A percentile compares a stretch with the other conserved stretches of the same genome.
These are phyloP conservation scores for Cynopterus brachyotis DNA, from an alignment of 2,113 vertebrate genomes.

Conservation along the genomic window DNA sequence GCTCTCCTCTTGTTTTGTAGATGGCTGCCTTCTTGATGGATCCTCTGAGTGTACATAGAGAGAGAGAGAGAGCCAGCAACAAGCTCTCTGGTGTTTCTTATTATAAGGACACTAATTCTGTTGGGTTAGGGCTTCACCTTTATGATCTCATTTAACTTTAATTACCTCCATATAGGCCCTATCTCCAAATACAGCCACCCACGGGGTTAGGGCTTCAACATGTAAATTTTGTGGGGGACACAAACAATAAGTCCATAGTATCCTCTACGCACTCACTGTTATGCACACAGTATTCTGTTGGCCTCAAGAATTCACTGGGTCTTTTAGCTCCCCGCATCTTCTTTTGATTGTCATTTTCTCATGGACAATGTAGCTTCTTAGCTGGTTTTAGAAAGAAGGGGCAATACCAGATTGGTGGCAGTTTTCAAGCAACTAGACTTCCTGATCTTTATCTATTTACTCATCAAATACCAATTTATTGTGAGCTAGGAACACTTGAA, in stretches of 20 bases:
- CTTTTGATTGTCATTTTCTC: background rate
- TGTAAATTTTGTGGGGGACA: background rate
- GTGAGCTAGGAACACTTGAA: background rate
- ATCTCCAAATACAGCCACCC: background rate
- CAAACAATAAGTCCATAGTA: background rate
- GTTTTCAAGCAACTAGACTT: background rate
- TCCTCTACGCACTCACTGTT: background rate
- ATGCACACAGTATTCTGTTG: background rate
- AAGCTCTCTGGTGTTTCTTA: background rate
- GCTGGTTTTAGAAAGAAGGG: background rate
- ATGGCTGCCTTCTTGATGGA: background rate
- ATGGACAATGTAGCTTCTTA: background rate
- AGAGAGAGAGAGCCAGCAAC: background rate
- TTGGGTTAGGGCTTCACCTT: background rate
- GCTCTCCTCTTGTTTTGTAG: background rate
- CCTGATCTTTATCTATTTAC: background rate
- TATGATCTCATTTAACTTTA: background rate
- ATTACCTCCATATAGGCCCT: background rate
- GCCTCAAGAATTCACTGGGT: background rate
- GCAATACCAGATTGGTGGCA: background rate
- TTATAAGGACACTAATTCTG: background rate
- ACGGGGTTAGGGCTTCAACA: background rate
- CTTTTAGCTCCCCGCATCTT: background rate
- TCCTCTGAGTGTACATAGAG: background rate
- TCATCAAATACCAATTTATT: background rate